Percentiles rank a stretch among this genome's conserved stretches.
These are phyloP conservation scores for Centropus unirufus DNA, from an alignment of 2,113 vertebrate genomes.

Conservation along the genomic window DNA sequence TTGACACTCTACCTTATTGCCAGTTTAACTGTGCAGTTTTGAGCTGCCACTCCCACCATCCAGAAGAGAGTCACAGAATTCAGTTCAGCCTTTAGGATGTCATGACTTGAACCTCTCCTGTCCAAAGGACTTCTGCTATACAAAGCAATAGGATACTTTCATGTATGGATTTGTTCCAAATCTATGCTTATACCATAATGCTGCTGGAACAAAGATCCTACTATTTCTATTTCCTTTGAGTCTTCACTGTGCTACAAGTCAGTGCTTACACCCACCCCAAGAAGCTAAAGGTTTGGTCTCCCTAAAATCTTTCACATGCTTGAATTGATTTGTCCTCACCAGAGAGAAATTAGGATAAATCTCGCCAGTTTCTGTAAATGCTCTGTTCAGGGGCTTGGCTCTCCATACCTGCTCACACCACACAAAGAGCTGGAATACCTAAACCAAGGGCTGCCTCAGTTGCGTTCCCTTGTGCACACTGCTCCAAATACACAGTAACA, in stretches of 20 bases:
- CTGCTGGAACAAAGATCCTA: background rate
- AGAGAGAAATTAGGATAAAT: background rate
- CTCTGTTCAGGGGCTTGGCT: background rate
- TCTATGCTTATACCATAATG: background rate
- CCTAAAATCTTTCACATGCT: background rate
- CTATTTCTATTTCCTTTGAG: background rate
- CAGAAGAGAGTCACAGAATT: background rate
- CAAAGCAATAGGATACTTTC: accelerated
- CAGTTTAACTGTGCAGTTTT: background rate
- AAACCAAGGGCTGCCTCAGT: background rate
- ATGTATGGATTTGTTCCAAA: background rate
- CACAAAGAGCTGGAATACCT: background rate
- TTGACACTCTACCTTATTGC: background rate
- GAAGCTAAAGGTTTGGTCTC: background rate
- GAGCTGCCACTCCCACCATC: background rate
- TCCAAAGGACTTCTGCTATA: background rate
- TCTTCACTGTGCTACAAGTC: background rate
- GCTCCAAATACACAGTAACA: background rate
- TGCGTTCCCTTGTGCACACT: background rate
- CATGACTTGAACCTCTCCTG: background rate
- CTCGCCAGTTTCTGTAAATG: background rate
- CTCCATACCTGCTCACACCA: background rate
- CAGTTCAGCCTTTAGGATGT: background rate
- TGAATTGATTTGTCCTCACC: background rate
- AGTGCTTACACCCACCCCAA: accelerated